Base-by-base conservation (phyloP, 2,113 vertebrate species). In the Tyrannus savana region DNA sequence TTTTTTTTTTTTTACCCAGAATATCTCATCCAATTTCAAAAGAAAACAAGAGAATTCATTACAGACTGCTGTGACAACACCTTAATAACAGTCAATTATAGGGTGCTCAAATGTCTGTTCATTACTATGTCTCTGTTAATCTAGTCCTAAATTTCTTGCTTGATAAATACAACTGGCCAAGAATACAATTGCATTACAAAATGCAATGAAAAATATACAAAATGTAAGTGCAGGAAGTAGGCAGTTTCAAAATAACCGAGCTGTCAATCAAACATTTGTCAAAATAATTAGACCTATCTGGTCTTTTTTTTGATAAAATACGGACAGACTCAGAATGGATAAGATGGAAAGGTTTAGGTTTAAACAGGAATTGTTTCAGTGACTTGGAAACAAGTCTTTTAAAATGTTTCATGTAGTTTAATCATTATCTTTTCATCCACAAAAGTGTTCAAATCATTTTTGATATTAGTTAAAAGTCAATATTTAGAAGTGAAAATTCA, bases 401-500 rank as follows among this genome's bases (percentile, higher is more conserved):
- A 75, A 95, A 97, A 94, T 93, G 94, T 83, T 92, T 77, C 69
- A 50, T 88, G 93, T 87, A 73, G 80, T 90, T 97, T 98, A 96
- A 97, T 96, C 96, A 94, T 77, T 87, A 95, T 82, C 97, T 97
- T 98, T 98, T 91, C 96, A 98, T 95, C 94, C 92, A 92, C 97
- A 97, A 96, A 97, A 97, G 97, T 94, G 97, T 93, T 97, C 97
- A 94, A 94, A 96, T 96, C 90, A 83, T 95, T 97, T 97, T 96
- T 96, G 93, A 97, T 97, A 97, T 96, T 97, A 97, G 97, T 97
- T 98, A 97, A 97, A 98, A 98, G 97, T 98, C 97, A 98, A 96
- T 98, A 98, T 98, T 98, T 97, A 97, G 97, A 97, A 97, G 96
- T 82, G 96, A 98, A 97, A 97, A 96, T 95, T 96, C 97, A 97